phyloP scores from a whole-genome alignment of 2,113 vertebrate species.

The Pituophis catenifer region DNA sequence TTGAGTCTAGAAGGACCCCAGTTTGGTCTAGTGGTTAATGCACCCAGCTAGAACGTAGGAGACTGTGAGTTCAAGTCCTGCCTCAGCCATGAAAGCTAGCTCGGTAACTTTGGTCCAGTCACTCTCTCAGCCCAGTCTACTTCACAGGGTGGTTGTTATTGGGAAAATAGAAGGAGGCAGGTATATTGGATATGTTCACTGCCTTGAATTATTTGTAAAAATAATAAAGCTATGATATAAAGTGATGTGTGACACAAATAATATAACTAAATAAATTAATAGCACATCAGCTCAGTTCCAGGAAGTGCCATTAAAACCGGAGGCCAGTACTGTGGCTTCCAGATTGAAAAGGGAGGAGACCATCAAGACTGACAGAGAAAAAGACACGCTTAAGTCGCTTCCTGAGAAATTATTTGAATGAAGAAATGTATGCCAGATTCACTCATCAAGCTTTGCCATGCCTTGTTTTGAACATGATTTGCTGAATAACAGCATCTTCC shows the following conservation, averaged over 20 bases:
- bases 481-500: background rate
- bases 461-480: background rate
- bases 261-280: background rate
- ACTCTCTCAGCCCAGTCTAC: background rate
- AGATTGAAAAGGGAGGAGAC: background rate
- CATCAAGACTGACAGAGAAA: background rate
- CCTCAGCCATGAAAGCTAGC: background rate
- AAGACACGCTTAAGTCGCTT: background rate
- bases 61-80: background rate
- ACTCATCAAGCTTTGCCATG: background rate
- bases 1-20: background rate
- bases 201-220: background rate
- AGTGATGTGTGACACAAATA: background rate
- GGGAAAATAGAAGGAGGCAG: background rate
- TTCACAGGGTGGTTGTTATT: background rate
- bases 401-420: background rate
- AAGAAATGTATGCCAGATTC: background rate
- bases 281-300: background rate
- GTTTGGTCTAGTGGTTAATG: background rate
- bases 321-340: background rate
- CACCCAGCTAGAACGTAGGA: background rate
- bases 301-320: background rate
- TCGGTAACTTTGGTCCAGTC: background rate
- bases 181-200: background rate
- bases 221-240: background rate